Evolutionary conservation across 2,113 vertebrate genomes (phyloP), one percentile per base, ranked within the genome.

Genomic region (Pedetes capensis): DNA sequence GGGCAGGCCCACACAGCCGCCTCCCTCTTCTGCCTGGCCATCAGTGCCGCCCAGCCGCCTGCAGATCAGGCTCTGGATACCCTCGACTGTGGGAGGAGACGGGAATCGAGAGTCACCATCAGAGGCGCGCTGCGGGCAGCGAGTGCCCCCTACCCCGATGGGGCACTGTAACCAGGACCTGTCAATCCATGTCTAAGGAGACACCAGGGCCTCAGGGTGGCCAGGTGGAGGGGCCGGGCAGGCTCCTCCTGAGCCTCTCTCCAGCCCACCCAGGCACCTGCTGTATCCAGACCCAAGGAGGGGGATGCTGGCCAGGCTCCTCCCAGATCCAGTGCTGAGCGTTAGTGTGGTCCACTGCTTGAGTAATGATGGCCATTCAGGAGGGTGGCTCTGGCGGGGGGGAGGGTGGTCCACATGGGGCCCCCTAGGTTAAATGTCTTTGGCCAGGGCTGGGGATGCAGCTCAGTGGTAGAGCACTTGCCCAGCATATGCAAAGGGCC

Each of bases 11-110:
- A 47, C 59, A 0, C 97, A 94, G 14, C 96, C 91, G 8, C 91
- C 88, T n/a, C 89, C 96, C 0, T 99, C 98, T 14, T 99, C 99
- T 0, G 53, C 66, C 34, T 94, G 98, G 22, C 96, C 29, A 13
- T 87, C 72, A 25, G 95, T 51, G 20, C 82, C 97, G 84, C 95
- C 98, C 64, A 98, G 98, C 51, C 96, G 98, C 29, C 97, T 98
- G 91, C 98, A 98, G 93, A 99, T 97, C 44, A 99, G 96, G 93
- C 98, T 99, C 97, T 99, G 99, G 29, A 99, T 99, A 92, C 98
- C 98, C 95, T 99, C 99, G 88, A 99, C 99, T 99, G 88, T 3
- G 96, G 59, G 75, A 32, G 78, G 64, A 81, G 39, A 85, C 2
- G 4, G 95, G 92, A 95, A 0, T 18, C 0, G 16, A 0, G 0